Evolutionary conservation across 2,797 vertebrate genomes (phyloP).

Genomic region (Poecilia wingei): DNA sequence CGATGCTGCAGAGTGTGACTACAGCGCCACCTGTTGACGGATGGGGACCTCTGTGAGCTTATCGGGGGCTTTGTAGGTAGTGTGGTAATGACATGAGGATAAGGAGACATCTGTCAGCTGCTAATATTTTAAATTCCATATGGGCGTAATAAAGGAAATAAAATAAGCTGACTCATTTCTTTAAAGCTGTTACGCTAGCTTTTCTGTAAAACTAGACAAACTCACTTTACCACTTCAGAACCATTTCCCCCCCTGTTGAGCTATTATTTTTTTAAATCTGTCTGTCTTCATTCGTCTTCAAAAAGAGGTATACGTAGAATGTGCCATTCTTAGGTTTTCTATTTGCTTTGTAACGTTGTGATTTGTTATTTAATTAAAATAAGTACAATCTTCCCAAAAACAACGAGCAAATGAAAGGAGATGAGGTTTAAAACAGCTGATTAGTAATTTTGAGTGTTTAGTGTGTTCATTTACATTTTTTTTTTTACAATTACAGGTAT

Average conservation of each 20-base stretch:
- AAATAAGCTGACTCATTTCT: slow-evolving; percentile 11
- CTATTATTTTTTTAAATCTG: neutral
- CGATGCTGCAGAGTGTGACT: slow-evolving; percentile 44
- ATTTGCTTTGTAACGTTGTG: neutral
- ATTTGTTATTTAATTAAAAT: neutral
- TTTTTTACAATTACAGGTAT: too few species aligned
- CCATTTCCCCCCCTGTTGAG: neutral
- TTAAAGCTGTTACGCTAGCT: neutral
- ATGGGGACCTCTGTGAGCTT: slow-evolving; percentile 13
- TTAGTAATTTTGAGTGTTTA: neutral
- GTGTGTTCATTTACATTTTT: too few species aligned
- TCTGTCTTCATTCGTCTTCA: neutral
- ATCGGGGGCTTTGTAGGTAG: slow-evolving; percentile 22
- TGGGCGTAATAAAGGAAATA: slow-evolving; percentile 5
- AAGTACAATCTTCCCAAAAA: neutral
- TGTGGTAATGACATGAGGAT: slow-evolving; percentile 18
- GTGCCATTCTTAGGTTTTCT: neutral
- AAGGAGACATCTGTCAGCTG: slow-evolving; percentile 34
- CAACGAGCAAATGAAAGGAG: neutral
- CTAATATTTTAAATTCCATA: slow-evolving; percentile 14
- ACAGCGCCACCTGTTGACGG: slow-evolving; percentile 73
- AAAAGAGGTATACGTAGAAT: neutral
- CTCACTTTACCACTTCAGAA: neutral
- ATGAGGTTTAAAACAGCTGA: neutral
- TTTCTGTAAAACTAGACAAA: neutral